Conservation (phyloP, 2,888 invertebrate genomes). For the Margaritifera margaritifera region DNA sequence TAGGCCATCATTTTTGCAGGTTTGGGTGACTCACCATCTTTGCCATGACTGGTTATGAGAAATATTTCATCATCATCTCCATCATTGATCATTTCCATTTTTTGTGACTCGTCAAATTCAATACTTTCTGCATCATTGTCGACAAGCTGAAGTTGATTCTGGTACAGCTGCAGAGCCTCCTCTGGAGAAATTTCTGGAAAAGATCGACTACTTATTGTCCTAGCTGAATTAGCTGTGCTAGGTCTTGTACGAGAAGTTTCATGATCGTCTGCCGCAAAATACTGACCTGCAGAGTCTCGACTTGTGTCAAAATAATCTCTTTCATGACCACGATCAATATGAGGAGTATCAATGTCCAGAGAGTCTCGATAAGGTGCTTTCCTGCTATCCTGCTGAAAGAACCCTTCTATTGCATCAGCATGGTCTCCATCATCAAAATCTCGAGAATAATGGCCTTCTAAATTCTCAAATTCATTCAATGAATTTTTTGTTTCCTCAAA, state of each 20-base stretch:
- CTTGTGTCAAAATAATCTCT: conserved; percentile 4
- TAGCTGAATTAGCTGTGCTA: conserved; percentile 53
- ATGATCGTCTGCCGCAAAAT: conserved; percentile 31
- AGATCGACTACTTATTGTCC: conserved; percentile 58
- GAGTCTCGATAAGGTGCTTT: conserved; percentile 31
- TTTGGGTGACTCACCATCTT: conserved; percentile 42
- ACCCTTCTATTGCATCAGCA: conserved; percentile 40
- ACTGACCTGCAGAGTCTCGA: not conserved
- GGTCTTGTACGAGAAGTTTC: conserved; percentile 37
- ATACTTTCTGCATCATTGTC: conserved; percentile 45
- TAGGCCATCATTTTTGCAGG: conserved; percentile 46
- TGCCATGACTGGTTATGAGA: conserved; percentile 47
- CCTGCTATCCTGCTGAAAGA: conserved; percentile 23
- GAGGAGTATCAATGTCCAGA: conserved; percentile 30
- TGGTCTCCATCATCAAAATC: conserved; percentile 38
- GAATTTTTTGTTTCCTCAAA: conserved; percentile 52
- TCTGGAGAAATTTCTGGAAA: conserved; percentile 62
- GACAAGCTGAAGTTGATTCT: conserved; percentile 34
- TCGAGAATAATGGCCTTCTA: conserved; percentile 49
- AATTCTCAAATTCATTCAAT: conserved; percentile 60
- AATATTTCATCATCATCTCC: conserved; percentile 58
- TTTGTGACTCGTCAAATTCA: conserved; percentile 42
- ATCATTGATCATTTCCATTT: conserved; percentile 19
- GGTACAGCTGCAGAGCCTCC: conserved; percentile 49
- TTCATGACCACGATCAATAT: conserved; percentile 8